phyloP scores from a whole-genome alignment of 2,113 vertebrate species.

The Xyrauchen texanus region DNA sequence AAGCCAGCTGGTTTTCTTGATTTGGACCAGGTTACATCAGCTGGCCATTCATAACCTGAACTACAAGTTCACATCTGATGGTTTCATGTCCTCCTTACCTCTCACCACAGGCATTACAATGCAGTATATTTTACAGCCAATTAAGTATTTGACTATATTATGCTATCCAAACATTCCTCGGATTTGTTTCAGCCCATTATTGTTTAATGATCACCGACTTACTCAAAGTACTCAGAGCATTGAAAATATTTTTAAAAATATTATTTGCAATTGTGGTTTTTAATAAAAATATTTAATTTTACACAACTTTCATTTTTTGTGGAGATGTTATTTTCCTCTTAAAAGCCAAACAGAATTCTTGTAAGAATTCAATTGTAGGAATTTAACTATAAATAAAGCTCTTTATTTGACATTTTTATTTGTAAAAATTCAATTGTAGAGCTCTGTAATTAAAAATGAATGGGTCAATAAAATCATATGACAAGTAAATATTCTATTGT shows the following conservation, averaged over 20 bases:
- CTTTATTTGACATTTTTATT: too few relatives aligned
- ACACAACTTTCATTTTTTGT: neutral
- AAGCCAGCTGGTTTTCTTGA: neutral
- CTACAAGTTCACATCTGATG: neutral
- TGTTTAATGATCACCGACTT: neutral
- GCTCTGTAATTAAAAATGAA: too few relatives aligned
- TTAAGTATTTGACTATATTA: neutral
- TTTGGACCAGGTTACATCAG: neutral
- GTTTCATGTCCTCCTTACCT: neutral
- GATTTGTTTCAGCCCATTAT: neutral
- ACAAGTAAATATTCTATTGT: too few relatives aligned
- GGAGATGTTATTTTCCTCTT: too few relatives aligned
- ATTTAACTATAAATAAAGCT: too few relatives aligned
- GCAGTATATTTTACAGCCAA: constrained; percentile 20
- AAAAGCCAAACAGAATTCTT: too few relatives aligned
- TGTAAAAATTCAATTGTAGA: too few relatives aligned
- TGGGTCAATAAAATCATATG: too few relatives aligned
- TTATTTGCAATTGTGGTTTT: constrained; percentile 58
- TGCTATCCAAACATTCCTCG: neutral
- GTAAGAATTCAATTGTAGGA: too few relatives aligned
- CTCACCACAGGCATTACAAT: constrained; percentile 1
- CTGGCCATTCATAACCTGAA: neutral
- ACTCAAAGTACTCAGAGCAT: neutral
- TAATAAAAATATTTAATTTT: constrained; percentile 64
- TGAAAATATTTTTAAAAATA: too few relatives aligned